These are phyloP conservation scores for Bufotes viridis DNA, from an alignment of 2,797 vertebrate genomes.

Conservation along the genomic window DNA sequence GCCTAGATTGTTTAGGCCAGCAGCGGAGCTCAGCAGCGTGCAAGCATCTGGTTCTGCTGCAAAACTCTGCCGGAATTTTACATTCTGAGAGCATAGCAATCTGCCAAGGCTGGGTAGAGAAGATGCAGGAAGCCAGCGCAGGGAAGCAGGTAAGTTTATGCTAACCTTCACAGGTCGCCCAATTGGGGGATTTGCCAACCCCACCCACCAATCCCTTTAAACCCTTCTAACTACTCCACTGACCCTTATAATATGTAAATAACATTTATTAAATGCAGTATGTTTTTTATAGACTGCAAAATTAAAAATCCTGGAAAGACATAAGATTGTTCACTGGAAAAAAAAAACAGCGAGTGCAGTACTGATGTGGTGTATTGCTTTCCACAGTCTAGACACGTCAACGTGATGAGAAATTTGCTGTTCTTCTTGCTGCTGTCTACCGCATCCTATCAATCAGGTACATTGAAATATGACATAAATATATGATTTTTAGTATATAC, in stretches of 20 bases:
- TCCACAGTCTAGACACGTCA: background rate
- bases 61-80: no score
- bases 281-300: background rate
- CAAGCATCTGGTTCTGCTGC: no score
- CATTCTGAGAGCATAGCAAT: no score
- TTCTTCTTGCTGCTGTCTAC: constrained; percentile 41
- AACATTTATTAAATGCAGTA: background rate
- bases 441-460: constrained; percentile 45
- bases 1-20: no score
- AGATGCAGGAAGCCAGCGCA: no score
- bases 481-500: background rate
- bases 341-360: background rate
- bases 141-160: no score
- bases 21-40: no score
- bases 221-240: background rate
- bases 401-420: constrained; percentile 4
- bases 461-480: background rate
- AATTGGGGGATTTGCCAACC: no score
- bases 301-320: background rate
- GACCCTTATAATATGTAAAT: background rate
- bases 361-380: background rate
- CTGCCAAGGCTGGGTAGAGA: no score
- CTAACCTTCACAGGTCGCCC: no score
- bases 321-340: background rate
- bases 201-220: background rate